Base-by-base conservation (phyloP, 2,113 vertebrate species). In the Semicossyphus pulcher region DNA sequence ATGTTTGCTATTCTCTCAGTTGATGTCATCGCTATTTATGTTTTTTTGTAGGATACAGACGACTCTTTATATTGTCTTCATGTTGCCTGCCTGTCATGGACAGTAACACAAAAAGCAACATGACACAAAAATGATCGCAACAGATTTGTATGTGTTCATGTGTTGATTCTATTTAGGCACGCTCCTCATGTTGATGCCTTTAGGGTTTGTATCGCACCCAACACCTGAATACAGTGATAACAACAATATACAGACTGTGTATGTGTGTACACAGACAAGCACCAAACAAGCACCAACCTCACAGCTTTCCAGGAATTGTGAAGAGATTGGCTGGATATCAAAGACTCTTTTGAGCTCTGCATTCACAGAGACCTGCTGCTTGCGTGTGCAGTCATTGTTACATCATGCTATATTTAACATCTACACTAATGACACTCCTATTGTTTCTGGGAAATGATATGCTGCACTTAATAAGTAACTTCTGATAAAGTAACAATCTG, bases 301-400 rank as follows among this genome's bases (percentile, higher is more conserved):
- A 10, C 37, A 62, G 48, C 37, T 37, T 28, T 62, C 53, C 34
- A 45, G 18, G n/a, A 45, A 60, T 34, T 44, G 37, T 23, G 52
- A 31, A 54, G 15, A 39, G 28, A 48, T 51, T 20, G 53, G 23
- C 14, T 36, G 44, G 25, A 51, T 32, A 67, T 62, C 61, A 72
- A 58, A 78, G 48, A 15, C 4, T 28, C 34, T 49, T 52, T 49
- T 52, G 56, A 78, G 77, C 32, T 63, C 28, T 44, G 18, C 4
- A 29, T 76, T 59, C 1, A 60, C 4, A 42, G 32, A 45, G 32
- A 45, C 25, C 14, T 11, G 52, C 66, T 56, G 53, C 37, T 62
- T 52, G 28, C 20, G 51, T 26, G 29, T 23, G 16, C 51, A 26
- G 4, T 4, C 48, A 10, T 15, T 10, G 10, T 59, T 49, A 18